Evolutionary conservation across 2,888 invertebrate species (phyloP).

Genomic region (Choristoneura rosaceana): DNA sequence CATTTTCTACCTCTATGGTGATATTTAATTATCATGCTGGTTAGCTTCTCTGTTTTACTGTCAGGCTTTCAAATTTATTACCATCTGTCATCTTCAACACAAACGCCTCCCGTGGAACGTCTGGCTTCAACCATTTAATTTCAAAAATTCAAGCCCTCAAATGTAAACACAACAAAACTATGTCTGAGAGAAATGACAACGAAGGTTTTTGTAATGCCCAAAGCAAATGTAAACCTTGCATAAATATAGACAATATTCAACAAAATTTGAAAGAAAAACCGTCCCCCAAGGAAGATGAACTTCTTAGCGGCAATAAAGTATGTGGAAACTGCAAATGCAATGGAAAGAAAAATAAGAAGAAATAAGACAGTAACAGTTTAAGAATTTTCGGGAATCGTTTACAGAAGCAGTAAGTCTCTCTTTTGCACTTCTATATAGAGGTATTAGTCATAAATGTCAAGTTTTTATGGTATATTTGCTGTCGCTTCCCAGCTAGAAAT

Average conservation of each 20-base stretch:
- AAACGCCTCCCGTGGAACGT: not conserved
- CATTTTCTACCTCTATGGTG: not conserved
- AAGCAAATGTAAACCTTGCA: slow-evolving; percentile 2
- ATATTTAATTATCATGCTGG: not conserved
- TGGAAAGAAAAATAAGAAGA: not conserved
- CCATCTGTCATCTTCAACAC: not conserved
- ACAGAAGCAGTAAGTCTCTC: not conserved
- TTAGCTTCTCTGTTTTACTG: not conserved
- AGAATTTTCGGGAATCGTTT: not conserved
- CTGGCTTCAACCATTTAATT: not conserved
- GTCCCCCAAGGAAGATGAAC: not conserved
- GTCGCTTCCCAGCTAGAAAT: no score
- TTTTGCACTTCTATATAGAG: no score
- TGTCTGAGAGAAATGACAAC: not conserved
- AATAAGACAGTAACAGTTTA: not conserved
- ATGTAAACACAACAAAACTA: not conserved
- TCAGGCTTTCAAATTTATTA: not conserved
- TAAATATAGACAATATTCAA: not conserved
- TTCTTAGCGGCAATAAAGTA: not conserved
- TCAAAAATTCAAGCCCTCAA: slow-evolving; percentile 3
- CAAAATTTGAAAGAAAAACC: not conserved
- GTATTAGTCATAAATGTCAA: no score
- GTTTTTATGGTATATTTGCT: no score
- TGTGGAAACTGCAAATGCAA: not conserved
- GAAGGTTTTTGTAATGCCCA: slow-evolving; percentile 1